phyloP scores from a whole-genome alignment of 1,140 invertebrate genomes.

The Latrodectus geometricus region DNA sequence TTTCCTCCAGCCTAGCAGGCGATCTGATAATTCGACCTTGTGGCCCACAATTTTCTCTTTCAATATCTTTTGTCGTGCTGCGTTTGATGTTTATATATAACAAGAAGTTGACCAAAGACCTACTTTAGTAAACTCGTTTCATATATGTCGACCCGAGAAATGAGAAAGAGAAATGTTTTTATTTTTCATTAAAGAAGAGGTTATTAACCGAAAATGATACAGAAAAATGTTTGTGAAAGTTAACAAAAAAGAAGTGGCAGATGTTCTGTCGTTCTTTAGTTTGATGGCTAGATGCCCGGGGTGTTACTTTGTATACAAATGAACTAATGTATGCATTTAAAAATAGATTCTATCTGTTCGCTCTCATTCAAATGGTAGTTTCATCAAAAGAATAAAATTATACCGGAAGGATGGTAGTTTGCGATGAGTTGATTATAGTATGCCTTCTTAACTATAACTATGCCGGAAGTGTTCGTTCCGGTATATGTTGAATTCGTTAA shows the following conservation, averaged over 20 bases:
- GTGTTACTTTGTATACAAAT: too few species aligned
- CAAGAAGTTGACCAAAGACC: slow-evolving; percentile 6
- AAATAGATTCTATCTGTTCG: too few species aligned
- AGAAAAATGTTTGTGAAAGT: neutral
- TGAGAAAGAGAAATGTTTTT: neutral
- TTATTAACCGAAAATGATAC: slow-evolving; percentile 25
- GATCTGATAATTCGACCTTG: slow-evolving; percentile 27
- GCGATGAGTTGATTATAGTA: too few species aligned
- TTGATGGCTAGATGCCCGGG: too few species aligned
- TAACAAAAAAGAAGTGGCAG: neutral
- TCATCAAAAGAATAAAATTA: too few species aligned
- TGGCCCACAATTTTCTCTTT: slow-evolving; percentile 4
- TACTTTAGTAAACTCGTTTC: slow-evolving; percentile 28
- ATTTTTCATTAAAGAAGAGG: neutral
- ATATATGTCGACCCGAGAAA: neutral
- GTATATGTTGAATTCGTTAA: too few species aligned
- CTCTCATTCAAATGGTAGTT: too few species aligned
- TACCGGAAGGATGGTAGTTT: too few species aligned
- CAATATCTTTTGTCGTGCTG: neutral
- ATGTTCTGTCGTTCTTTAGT: neutral
- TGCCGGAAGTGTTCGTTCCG: too few species aligned
- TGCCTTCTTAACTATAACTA: too few species aligned
- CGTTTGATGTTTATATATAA: neutral
- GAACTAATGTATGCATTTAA: too few species aligned
- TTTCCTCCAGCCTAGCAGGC: neutral